Evolutionary conservation across 1,140 invertebrate species (phyloP).

Genomic region (Oedothorax gibbosus): DNA sequence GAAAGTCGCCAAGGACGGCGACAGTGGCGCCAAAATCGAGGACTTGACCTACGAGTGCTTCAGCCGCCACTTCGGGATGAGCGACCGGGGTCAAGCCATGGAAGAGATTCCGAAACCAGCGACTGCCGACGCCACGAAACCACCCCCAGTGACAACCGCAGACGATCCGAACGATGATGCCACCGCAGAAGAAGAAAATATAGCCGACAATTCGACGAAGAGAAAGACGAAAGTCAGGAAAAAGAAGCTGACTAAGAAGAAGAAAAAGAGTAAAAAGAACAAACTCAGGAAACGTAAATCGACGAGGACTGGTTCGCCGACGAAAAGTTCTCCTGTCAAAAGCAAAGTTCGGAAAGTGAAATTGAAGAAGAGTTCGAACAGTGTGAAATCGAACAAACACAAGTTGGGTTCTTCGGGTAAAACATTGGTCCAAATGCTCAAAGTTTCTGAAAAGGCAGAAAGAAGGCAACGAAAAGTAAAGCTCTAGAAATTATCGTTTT

Average conservation of each 20-base stretch:
- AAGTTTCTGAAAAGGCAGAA: slow-evolving; percentile 11
- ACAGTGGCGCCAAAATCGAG: slow-evolving; percentile 9
- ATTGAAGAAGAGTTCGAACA: neutral
- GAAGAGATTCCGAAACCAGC: slow-evolving; percentile 27
- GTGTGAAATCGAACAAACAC: neutral
- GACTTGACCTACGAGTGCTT: slow-evolving; percentile 45
- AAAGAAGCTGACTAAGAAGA: slow-evolving; percentile 15
- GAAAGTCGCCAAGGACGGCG: neutral
- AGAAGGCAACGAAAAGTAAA: neutral
- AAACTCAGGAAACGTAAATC: slow-evolving; percentile 12
- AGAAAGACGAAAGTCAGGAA: slow-evolving; percentile 13
- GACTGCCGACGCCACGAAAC: neutral
- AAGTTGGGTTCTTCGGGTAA: slow-evolving; percentile 3
- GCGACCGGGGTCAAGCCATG: slow-evolving; percentile 17
- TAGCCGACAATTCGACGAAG: neutral
- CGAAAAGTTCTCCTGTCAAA: neutral
- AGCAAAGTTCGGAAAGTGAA: neutral
- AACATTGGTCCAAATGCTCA: slow-evolving; percentile 41
- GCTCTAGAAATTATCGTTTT: neutral
- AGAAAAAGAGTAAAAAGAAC: slow-evolving; percentile 10
- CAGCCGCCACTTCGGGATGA: slow-evolving; percentile 5
- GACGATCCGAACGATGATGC: too few relatives aligned
- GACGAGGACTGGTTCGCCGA: neutral
- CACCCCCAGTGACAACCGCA: neutral
- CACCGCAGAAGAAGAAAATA: neutral